Percentiles rank a stretch among this genome's conserved stretches.
Conservation (phyloP, 2,113 vertebrate species). For the Brevimyrus niger region DNA sequence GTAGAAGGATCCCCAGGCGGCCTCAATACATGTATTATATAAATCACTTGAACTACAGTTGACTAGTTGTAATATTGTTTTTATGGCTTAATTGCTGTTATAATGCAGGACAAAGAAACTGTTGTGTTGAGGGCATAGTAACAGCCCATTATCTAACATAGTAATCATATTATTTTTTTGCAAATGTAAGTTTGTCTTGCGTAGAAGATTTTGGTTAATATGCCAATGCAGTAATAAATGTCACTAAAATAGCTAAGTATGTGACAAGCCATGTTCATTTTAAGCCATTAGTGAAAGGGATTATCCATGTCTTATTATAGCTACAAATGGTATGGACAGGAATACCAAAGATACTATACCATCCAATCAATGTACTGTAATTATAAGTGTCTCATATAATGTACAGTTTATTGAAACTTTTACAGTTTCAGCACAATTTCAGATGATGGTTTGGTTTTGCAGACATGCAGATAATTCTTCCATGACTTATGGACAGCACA, state of each 20-base stretch:
- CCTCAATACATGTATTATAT: background rate
- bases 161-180: constrained; percentile 17
- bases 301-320: background rate
- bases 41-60: background rate
- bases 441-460: background rate
- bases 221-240: background rate
- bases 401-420: background rate
- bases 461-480: background rate
- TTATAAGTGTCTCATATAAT: background rate
- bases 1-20: background rate
- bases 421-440: background rate
- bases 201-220: constrained; percentile 9
- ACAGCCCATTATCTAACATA: background rate
- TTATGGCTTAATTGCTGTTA: constrained; percentile 14
- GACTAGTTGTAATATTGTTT: background rate
- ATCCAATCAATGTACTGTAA: background rate
- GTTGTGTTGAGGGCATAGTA: background rate
- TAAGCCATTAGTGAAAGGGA: background rate
- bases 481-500: background rate
- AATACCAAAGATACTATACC: background rate
- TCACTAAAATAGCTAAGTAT: background rate
- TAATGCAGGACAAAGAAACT: constrained; percentile 3
- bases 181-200: constrained; percentile 25
- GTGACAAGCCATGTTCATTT: background rate
- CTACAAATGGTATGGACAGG: background rate